Percentiles rank a stretch among this genome's conserved stretches.
These are phyloP conservation scores for Epinephelus awoara DNA, from an alignment of 2,797 vertebrate species.

Conservation along the genomic window DNA sequence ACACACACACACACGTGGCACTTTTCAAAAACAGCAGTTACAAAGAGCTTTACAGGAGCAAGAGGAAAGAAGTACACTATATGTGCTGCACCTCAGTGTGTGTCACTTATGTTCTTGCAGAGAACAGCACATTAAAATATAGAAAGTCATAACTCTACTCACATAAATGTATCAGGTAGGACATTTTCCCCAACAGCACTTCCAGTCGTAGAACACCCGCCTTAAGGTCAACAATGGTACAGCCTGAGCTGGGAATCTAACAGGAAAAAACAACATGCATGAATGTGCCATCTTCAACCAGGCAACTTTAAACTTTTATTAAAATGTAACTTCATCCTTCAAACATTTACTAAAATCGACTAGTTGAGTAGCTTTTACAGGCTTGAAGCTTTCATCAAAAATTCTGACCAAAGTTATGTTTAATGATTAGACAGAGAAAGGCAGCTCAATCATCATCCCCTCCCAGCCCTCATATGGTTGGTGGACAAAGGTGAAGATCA, in stretches of 20 bases:
- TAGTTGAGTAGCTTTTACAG: neutral
- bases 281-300: neutral
- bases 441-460: neutral
- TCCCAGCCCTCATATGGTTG: neutral
- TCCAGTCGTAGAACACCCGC: slow-evolving; percentile 88
- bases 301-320: neutral
- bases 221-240: slow-evolving; percentile 87
- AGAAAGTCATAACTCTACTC: slow-evolving; percentile 69
- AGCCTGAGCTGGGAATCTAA: slow-evolving; percentile 89
- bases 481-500: neutral
- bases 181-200: slow-evolving; percentile 88
- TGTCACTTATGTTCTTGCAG: neutral
- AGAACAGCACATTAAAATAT: neutral
- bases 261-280: neutral
- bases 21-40: too few relatives aligned
- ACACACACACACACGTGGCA: too few relatives aligned
- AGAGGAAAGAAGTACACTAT: too few relatives aligned
- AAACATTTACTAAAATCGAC: neutral
- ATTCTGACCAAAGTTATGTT: neutral
- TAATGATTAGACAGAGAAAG: neutral
- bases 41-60: too few relatives aligned
- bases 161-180: slow-evolving; percentile 92
- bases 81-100: too few relatives aligned
- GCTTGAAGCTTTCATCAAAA: neutral
- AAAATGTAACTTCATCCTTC: neutral